These are phyloP conservation scores for Gonioctena quinquepunctata DNA, from an alignment of 1,140 invertebrate genomes.

Conservation along the genomic window DNA sequence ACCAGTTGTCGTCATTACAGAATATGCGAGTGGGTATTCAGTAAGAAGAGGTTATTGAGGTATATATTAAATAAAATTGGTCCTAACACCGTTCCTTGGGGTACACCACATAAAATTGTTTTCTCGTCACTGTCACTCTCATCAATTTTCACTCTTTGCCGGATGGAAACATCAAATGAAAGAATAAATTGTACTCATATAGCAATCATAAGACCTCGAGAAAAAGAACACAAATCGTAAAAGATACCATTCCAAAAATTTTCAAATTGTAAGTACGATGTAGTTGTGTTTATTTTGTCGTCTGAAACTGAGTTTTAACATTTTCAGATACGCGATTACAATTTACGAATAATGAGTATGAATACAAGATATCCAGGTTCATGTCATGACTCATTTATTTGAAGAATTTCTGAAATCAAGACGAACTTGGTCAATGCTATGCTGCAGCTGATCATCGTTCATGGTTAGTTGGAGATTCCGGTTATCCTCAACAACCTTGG, in stretches of 20 bases:
- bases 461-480: slow-evolving; percentile 31
- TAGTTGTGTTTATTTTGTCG: background rate
- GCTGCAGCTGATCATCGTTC: background rate
- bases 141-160: too few species aligned
- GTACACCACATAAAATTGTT: too few species aligned
- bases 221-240: background rate
- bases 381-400: slow-evolving; percentile 44
- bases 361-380: slow-evolving; percentile 43
- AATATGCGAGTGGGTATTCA: too few species aligned
- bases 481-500: slow-evolving; percentile 32
- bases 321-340: slow-evolving; percentile 12
- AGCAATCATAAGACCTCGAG: background rate
- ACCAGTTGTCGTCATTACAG: too few species aligned
- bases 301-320: background rate
- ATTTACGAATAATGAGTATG: slow-evolving; percentile 35
- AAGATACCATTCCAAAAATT: slow-evolving; percentile 29
- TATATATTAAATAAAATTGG: too few species aligned
- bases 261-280: slow-evolving; percentile 11
- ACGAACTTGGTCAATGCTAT: slow-evolving; percentile 15
- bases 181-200: background rate
- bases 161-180: too few species aligned
- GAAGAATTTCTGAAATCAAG: slow-evolving; percentile 7
- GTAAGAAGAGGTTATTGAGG: too few species aligned
- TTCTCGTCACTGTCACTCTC: too few species aligned
- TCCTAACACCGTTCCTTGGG: too few species aligned